Evolutionary conservation across 2,888 invertebrate species (phyloP), one percentile per base, ranked within the genome.

Genomic region (Seira musarum): DNA sequence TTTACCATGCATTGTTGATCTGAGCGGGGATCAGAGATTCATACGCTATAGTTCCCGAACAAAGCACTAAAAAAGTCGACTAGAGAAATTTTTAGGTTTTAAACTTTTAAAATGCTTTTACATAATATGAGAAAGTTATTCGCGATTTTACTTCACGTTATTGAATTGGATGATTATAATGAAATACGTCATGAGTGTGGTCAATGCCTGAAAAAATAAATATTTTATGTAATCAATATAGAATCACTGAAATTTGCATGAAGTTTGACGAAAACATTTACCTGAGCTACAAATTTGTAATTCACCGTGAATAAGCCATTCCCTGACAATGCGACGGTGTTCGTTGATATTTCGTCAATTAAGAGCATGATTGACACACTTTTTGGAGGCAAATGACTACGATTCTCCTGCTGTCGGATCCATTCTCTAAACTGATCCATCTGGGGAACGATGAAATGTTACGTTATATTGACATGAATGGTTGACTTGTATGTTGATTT

Each of bases 271-370:
- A n/a, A n/a, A n/a, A n/a, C n/a, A n/a, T 25, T 13, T 30, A 76
- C 76, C 76, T 76, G 76, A 30, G 76, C 68, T n/a, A 76, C 69
- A 64, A 76, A 76, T 22, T 64, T 68, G 69, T 76, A 76, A 22
- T 76, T 76, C 3, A 76, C 19, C 1, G 53, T 63, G 40, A 76
- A 76, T 25, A 76, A 53, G n/a, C 76, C 76, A 49, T 76, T 61
- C 17, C 76, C 76, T 1, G 76, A 76, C 13, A 76, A 35, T 1
- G 61, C 68, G 6, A 76, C 76, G 13, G 69, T 13, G 15, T 76
- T 68, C 0, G 69, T 76, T 6, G 68, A 17, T n/a, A 76, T 46
- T 64, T 76, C 76, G 19, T 76, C 76, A 3, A 76, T 21, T 3
- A 76, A 21, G 1, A 76, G 65, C 49, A 76, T 63, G 10, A 76